Conservation (phyloP, 2,113 vertebrate genomes). For the Ranitomeya imitator region DNA sequence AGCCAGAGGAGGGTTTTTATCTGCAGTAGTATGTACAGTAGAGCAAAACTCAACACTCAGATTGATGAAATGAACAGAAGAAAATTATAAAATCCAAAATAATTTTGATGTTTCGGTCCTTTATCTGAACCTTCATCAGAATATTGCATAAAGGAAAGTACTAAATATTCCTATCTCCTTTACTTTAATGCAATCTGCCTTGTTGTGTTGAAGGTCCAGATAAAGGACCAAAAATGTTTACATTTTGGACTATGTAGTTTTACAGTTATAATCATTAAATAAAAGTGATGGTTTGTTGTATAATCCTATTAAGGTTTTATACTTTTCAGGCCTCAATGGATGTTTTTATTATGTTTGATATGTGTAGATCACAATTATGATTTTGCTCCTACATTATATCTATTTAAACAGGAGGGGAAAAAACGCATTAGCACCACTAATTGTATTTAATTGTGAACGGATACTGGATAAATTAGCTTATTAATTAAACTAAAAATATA, state of each 20-base stretch:
- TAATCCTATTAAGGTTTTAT: background rate
- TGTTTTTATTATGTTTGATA: background rate
- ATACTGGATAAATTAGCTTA: background rate
- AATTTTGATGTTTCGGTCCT: too few species aligned
- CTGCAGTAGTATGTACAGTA: too few species aligned
- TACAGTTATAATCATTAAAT: background rate
- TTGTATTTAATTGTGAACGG: background rate
- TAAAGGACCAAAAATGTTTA: too few species aligned
- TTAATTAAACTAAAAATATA: background rate
- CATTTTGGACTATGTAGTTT: background rate
- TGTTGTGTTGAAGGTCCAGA: too few species aligned
- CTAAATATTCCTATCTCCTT: too few species aligned
- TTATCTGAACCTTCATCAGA: too few species aligned
- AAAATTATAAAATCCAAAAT: too few species aligned
- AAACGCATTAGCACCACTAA: background rate
- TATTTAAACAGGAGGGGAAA: background rate
- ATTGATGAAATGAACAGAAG: too few species aligned
- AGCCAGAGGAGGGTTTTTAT: too few species aligned
- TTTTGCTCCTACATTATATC: background rate
- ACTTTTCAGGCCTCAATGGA: background rate
- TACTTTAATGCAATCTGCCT: too few species aligned
- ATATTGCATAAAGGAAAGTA: too few species aligned
- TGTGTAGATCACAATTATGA: background rate
- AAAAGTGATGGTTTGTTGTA: background rate
- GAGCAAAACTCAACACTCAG: too few species aligned